Evolutionary conservation across 2,888 invertebrate genomes (phyloP), one percentile per base, ranked within the genome.

Genomic region (Harpagoxenus sublaevis): DNA sequence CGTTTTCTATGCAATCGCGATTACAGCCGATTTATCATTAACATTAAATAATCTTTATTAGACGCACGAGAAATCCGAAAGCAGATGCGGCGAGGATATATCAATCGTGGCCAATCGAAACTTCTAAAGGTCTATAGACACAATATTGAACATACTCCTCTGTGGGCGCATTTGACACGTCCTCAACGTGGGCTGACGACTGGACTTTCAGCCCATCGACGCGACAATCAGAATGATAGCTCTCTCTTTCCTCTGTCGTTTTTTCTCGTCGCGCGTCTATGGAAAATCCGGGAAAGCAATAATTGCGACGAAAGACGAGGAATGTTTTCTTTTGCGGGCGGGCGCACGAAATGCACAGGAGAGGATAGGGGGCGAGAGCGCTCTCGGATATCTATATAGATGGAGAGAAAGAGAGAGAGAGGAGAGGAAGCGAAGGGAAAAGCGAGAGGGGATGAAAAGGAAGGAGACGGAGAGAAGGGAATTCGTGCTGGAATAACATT

Each of bases 401-500:
- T 23, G 15, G 28, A 66, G 48, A 74, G 66, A 68, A 48, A 75
- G 87, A 74, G 23, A 55, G 23, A 75, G 23, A 55, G 51, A 18
- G 8, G 23, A 77, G 53, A 55, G 9, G 23, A 55, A 9, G 23
- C 18, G 51, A 53, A n/a, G n/a, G n/a, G 86, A 87, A 75, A 86
- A 45, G 74, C 60, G 51, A 78, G 57, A 48, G 65, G 73, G 42
- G 6, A 45, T 18, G 51, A 18, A 51, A 51, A 51, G 51, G 51
- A 75, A 51, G 12, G 79, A 42, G 73, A 45, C 31, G 66, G 15
- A 48, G 66, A 53, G 92, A 92, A 91, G 90, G 90, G 87, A 93
- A 93, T 93, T 94, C 90, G 92, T 91, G 92, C 93, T 94, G 93
- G 91, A 94, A 92, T 71, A 77, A 84, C 82, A 74, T 84, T 86